Evolutionary conservation across 2,888 invertebrate genomes (phyloP), one percentile per base, ranked within the genome.

Genomic region (Augochlorella aurata): DNA sequence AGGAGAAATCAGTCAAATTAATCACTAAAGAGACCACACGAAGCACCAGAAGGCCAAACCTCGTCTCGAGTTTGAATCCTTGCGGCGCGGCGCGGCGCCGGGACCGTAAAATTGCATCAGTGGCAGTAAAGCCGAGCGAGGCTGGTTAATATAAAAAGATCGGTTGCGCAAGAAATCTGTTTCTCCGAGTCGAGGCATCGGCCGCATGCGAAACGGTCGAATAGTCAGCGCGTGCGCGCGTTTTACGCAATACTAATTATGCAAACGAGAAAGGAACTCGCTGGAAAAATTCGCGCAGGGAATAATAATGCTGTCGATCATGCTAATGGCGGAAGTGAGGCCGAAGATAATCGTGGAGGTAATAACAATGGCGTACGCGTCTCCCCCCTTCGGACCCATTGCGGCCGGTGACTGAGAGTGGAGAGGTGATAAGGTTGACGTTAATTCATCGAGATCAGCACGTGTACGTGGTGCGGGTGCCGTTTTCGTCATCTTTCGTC

Each of bases 291-390:
- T 74, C 82, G 82, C 83, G 87, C 81, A 75, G 77, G 84, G 87
- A 89, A 84, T 85, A 85, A 83, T 85, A 85, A 87, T 79, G 81
- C 80, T 84, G 87, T 85, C 88, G 87, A 87, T 89, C 85, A 87
- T 84, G 77, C 82, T 85, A 87, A 87, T 89, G 83, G 86, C 81
- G 85, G 84, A 83, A 87, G 82, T 86, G 79, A 78, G 85, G 86
- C 82, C 75, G 81, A 79, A 79, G 85, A 87, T 87, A 85, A 87
- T 90, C 83, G 81, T 81, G 83, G 80, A 67, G 82, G 82, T 77
- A 85, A 85, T 87, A 87, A 88, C 87, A 88, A 87, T 88, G 84
- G 82, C 66, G 75, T 75, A 58, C 66, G 77, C 75, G 75, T 76
- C 73, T 50, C 76, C 66, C 47, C 47, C 47, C 50, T 18, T 16